These are phyloP conservation scores for Eupeodes luniger DNA, from an alignment of 2,888 invertebrate species.

Conservation along the genomic window DNA sequence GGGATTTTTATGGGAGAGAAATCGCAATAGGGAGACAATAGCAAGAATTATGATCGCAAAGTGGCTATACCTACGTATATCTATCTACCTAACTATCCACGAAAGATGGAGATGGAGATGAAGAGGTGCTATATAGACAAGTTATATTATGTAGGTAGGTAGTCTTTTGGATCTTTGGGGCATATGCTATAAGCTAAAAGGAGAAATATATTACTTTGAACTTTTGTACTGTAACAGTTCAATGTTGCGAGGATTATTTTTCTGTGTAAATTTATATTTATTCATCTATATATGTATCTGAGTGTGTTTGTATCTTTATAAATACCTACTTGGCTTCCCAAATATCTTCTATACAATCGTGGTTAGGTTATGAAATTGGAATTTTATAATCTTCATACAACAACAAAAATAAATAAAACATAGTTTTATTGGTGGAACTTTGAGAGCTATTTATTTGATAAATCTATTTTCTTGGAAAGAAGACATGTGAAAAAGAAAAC, in stretches of 20 bases:
- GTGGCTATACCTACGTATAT: constrained; percentile 21
- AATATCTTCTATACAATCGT: constrained; percentile 31
- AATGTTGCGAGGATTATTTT: constrained; percentile 56
- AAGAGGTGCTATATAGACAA: not conserved
- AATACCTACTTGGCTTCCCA: constrained; percentile 35
- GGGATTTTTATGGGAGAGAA: constrained; percentile 29
- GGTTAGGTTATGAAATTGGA: constrained; percentile 70
- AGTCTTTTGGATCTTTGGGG: not conserved
- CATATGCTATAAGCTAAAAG: constrained; percentile 5
- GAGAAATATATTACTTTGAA: constrained; percentile 72
- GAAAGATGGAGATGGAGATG: too few species aligned
- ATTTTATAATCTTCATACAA: constrained; percentile 54
- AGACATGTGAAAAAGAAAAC: constrained; percentile 35
- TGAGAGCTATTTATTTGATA: constrained; percentile 17
- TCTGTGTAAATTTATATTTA: constrained; percentile 44
- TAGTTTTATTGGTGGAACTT: constrained; percentile 8
- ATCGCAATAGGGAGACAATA: constrained; percentile 65
- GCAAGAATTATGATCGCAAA: constrained; percentile 70
- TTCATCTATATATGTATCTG: not conserved
- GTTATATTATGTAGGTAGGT: not conserved
- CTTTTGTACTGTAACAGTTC: constrained; percentile 75
- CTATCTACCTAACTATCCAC: too few species aligned
- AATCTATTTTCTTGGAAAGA: constrained; percentile 39
- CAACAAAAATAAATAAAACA: not conserved
- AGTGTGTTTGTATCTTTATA: not conserved